phyloP scores from a whole-genome alignment of 2,797 vertebrate species.

The Bradypodion ventrale region DNA sequence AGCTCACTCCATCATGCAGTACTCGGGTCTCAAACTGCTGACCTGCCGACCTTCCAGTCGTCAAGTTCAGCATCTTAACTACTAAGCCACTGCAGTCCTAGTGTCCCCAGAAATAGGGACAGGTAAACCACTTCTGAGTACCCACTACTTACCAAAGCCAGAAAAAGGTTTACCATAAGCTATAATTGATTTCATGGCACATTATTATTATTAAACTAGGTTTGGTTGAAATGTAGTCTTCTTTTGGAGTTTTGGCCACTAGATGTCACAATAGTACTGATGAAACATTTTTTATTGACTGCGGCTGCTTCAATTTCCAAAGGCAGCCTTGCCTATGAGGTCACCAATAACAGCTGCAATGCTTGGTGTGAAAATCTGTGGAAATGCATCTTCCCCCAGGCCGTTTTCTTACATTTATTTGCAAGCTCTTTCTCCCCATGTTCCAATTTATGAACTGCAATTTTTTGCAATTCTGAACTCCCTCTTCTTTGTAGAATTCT shows the following conservation, averaged over 20 bases:
- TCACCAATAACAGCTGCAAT: not conserved
- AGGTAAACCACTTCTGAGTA: too few relatives aligned
- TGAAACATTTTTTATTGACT: not conserved
- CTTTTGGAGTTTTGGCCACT: constrained; percentile 22
- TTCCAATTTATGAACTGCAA: not conserved
- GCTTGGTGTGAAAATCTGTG: not conserved
- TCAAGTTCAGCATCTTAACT: too few relatives aligned
- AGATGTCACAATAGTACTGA: constrained; percentile 53
- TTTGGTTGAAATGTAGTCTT: not conserved
- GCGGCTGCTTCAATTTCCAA: not conserved
- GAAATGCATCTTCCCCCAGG: not conserved
- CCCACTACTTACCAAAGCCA: too few relatives aligned
- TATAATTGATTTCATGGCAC: too few relatives aligned
- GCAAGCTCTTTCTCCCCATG: not conserved
- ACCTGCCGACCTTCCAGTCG: too few relatives aligned
- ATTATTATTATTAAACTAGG: not conserved
- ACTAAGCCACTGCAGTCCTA: too few relatives aligned
- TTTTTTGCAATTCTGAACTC: not conserved
- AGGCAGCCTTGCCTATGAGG: not conserved
- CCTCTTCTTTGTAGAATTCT: not conserved
- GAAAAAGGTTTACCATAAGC: too few relatives aligned
- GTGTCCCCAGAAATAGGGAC: too few relatives aligned
- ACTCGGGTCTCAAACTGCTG: too few relatives aligned
- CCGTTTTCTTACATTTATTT: not conserved
- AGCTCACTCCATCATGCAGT: too few relatives aligned